Percentiles rank a stretch among this genome's conserved stretches.
Evolutionary conservation across 1,140 invertebrate species (phyloP).

Genomic region (Eurytemora carolleeae): DNA sequence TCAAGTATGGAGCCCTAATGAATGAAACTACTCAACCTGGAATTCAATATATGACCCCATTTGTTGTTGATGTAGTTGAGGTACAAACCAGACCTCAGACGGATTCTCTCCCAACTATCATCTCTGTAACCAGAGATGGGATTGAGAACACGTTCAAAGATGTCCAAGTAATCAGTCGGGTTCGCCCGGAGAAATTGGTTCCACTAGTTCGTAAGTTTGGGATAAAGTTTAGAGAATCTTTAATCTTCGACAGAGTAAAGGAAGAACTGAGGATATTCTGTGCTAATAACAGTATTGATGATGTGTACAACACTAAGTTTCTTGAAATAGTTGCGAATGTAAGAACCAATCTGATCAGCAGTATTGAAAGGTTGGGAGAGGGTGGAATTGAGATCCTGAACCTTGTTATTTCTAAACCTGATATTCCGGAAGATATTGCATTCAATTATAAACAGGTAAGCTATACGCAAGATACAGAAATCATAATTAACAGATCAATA

Average conservation of each 20-base stretch:
- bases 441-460: slow-evolving; percentile 8
- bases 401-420: slow-evolving; percentile 5
- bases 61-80: slow-evolving; percentile 3
- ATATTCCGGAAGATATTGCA: slow-evolving; percentile 7
- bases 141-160: slow-evolving; percentile 4
- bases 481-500: too few species aligned
- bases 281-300: slow-evolving; percentile 4
- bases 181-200: neutral
- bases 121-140: slow-evolving; percentile 5
- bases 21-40: neutral
- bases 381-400: slow-evolving; percentile 5
- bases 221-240: neutral
- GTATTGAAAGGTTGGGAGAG: neutral
- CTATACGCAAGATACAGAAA: too few species aligned
- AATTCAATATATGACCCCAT: slow-evolving; percentile 5
- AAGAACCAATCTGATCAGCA: neutral
- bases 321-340: slow-evolving; percentile 1
- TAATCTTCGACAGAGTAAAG: slow-evolving; percentile 1
- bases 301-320: slow-evolving; percentile 7
- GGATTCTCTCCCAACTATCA: neutral
- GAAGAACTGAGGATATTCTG: slow-evolving; percentile 7
- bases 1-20: neutral
- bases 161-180: slow-evolving; percentile 1
- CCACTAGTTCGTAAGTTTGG: neutral
- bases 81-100: neutral